These are phyloP conservation scores for Scaptomyza cyrtandrae DNA, from an alignment of 2,888 invertebrate species.

Conservation along the genomic window DNA sequence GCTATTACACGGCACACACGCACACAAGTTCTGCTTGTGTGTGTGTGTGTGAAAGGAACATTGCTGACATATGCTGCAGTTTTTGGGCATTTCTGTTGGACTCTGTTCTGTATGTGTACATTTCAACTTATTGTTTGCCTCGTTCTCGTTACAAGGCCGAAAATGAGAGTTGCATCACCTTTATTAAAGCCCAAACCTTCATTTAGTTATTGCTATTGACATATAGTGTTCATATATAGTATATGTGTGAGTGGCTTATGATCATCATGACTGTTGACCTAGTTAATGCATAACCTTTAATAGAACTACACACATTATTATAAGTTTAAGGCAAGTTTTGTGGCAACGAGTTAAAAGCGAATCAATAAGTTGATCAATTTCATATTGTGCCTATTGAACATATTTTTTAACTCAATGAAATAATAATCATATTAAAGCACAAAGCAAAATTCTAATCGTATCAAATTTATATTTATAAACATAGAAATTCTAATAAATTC, in stretches of 20 bases:
- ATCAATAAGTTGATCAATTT: no score
- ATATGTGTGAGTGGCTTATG: neutral
- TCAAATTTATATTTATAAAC: neutral
- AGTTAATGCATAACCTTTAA: constrained; percentile 18
- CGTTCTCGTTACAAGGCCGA: constrained; percentile 27
- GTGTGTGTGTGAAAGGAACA: no score
- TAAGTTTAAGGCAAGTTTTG: neutral
- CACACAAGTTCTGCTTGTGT: constrained; percentile 5
- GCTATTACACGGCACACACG: constrained; percentile 61
- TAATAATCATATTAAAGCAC: neutral
- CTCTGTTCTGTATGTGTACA: constrained; percentile 24
- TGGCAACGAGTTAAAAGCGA: neutral
- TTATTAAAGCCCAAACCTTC: constrained; percentile 26
- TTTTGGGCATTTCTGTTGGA: constrained; percentile 14
- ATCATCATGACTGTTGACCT: constrained; percentile 4
- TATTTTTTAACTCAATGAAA: neutral
- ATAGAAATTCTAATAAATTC: no score
- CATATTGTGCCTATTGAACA: no score
- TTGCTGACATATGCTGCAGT: constrained; percentile 40
- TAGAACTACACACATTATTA: neutral
- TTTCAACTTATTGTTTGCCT: constrained; percentile 50
- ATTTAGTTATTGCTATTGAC: constrained; percentile 11
- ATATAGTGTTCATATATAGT: neutral
- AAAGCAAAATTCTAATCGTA: neutral
- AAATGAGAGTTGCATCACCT: constrained; percentile 47